A percentile compares a stretch with the other conserved stretches of the same genome.
phyloP scores from a whole-genome alignment of 53 echinoderm and acorn worm genomes.

The Hippasteria phrygiana region DNA sequence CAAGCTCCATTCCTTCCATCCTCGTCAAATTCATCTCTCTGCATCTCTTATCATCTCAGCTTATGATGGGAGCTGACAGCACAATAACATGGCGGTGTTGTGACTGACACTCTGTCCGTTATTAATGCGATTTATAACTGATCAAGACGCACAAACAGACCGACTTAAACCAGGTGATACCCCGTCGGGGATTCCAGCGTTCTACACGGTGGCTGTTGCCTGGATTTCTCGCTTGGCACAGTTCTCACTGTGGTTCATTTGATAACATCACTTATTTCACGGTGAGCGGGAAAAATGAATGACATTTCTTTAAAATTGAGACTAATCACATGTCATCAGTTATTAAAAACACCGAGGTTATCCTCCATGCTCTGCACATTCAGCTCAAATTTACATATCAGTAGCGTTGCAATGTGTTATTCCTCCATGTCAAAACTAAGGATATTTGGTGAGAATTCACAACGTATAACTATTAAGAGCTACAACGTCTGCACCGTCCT shows the following conservation, averaged over 20 bases:
- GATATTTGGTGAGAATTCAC: no score
- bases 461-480: no score
- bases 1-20: not conserved
- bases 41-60: constrained; percentile 18
- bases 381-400: no score
- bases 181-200: not conserved
- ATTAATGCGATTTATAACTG: constrained; percentile 64
- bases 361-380: no score
- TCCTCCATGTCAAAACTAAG: no score
- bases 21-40: constrained; percentile 3
- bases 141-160: constrained; percentile 47
- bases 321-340: no score
- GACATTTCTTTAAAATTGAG: no score
- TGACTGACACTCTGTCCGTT: constrained; percentile 62
- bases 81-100: constrained; percentile 53
- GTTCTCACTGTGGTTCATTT: not conserved
- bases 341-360: no score
- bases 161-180: constrained; percentile 49
- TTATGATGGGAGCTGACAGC: constrained; percentile 47
- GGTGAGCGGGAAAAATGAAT: no score
- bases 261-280: no score
- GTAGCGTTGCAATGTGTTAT: no score
- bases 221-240: not conserved
- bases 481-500: no score
- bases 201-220: constrained; percentile 10